Evolutionary conservation across 2,888 invertebrate genomes (phyloP), one percentile per base, ranked within the genome.

Genomic region (Cataglyphis altisquamis): DNA sequence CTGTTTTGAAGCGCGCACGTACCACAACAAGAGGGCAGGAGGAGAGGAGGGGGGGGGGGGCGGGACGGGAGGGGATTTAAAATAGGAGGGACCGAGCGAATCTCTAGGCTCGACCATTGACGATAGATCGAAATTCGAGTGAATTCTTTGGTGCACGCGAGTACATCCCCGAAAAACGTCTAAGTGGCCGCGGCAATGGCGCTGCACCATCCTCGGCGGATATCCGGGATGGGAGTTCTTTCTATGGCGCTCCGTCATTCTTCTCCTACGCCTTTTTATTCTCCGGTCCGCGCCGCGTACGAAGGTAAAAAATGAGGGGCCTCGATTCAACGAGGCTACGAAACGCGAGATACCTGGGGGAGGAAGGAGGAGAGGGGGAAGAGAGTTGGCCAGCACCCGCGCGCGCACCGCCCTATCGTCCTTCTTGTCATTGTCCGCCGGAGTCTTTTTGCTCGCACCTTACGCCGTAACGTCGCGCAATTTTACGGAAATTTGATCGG

Each of bases 401-500:
- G 36, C 62, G 36, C 36, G 36, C 63, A 78, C 77, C 86, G 84
- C 85, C 85, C 84, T 86, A 68, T 86, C 84, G 83, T 45, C 15
- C 86, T 70, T 57, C 52, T 80, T 82, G 48, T 83, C 85, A 86
- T 90, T 91, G 89, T 90, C 87, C 82, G 75, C n/a, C 52, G 73
- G 32, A 52, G 62, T 70, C 52, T 81, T 81, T 72, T 70, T 77
- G 39, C 66, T 68, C 66, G 86, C 88, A 84, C 91, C 60, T 91
- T 91, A 92, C 45, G 41, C 90, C 91, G 87, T 88, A 91, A 91
- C 90, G 90, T 91, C 86, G 92, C 93, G 90, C 29, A 29, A 92
- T 93, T 93, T 94, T 91, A 93, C 90, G 92, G 94, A 92, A 94
- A 94, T 92, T 91, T 93, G 94, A 94, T 92, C 90, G 91, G 91